phyloP scores from a whole-genome alignment of 2,888 invertebrate genomes.

The Tachystola acroxantha region DNA sequence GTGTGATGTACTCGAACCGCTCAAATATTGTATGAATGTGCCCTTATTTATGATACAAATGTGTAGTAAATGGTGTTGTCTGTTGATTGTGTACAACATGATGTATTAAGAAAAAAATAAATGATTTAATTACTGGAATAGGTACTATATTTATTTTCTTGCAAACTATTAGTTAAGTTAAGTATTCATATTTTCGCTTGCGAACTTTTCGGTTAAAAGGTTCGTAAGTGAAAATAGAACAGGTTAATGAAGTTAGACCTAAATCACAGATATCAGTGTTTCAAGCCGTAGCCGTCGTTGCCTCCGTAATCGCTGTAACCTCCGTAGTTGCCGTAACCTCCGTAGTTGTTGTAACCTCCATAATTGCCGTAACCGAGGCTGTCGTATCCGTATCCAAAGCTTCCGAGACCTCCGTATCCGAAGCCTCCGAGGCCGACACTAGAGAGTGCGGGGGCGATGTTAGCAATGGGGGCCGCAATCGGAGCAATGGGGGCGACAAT shows the following conservation, averaged over 20 bases:
- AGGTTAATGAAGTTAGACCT: conserved; percentile 8
- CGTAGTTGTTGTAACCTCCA: conserved; percentile 11
- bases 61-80: conserved; percentile 31
- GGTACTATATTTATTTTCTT: too few relatives aligned
- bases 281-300: conserved; percentile 12
- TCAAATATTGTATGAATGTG: conserved; percentile 43
- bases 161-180: too few relatives aligned
- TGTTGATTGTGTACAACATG: conserved; percentile 16
- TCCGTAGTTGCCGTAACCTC: conserved; percentile 1
- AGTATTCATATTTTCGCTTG: conserved; percentile 24
- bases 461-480: conserved; percentile 18
- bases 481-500: conserved; percentile 21
- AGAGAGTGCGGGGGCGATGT: conserved; percentile 14
- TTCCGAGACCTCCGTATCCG: conserved; percentile 19
- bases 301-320: conserved; percentile 1
- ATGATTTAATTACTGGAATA: conserved; percentile 16
- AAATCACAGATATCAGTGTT: conserved; percentile 23
- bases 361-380: conserved; percentile 9
- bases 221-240: conserved; percentile 25
- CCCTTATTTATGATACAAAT: conserved; percentile 31
- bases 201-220: conserved; percentile 13
- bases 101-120: conserved; percentile 16
- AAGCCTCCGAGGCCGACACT: conserved; percentile 20
- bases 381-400: too few relatives aligned
- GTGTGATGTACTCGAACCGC: conserved; percentile 28